Conservation (phyloP, 2,797 vertebrate species). For the Danio tinwini region DNA sequence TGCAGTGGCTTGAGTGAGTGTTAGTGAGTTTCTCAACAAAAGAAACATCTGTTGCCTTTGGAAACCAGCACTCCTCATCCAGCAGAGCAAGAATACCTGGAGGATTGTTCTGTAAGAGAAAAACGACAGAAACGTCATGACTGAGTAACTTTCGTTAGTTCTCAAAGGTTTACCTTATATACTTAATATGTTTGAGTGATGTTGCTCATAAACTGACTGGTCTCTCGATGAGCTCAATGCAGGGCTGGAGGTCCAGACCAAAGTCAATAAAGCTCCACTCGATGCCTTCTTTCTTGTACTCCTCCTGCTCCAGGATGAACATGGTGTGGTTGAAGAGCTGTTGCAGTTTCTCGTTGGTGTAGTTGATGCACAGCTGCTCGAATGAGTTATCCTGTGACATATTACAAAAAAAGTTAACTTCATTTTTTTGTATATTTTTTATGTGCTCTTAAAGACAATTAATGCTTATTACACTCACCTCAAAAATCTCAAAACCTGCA, state of each 20-base stretch:
- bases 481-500: slow-evolving; percentile 98
- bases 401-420: not conserved
- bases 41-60: slow-evolving; percentile 94
- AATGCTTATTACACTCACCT: slow-evolving; percentile 73
- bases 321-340: slow-evolving; percentile 97
- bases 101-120: slow-evolving; percentile 90
- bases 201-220: slow-evolving; percentile 74
- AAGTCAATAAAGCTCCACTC: slow-evolving; percentile 98
- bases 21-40: slow-evolving; percentile 93
- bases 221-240: slow-evolving; percentile 87
- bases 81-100: slow-evolving; percentile 93
- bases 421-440: not conserved
- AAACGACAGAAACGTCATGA: not conserved
- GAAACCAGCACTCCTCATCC: slow-evolving; percentile 99
- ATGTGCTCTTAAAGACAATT: not conserved
- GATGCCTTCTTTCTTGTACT: slow-evolving; percentile 92
- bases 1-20: slow-evolving; percentile 90
- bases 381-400: slow-evolving; percentile 88
- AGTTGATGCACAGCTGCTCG: slow-evolving; percentile 94
- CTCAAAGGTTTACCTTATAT: not conserved
- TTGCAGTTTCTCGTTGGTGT: slow-evolving; percentile 94
- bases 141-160: not conserved
- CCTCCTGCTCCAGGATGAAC: slow-evolving; percentile 94
- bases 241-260: slow-evolving; percentile 81
- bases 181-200: not conserved